Evolutionary conservation across 2,797 vertebrate species (phyloP).

Genomic region (Chromobotia macracanthus): DNA sequence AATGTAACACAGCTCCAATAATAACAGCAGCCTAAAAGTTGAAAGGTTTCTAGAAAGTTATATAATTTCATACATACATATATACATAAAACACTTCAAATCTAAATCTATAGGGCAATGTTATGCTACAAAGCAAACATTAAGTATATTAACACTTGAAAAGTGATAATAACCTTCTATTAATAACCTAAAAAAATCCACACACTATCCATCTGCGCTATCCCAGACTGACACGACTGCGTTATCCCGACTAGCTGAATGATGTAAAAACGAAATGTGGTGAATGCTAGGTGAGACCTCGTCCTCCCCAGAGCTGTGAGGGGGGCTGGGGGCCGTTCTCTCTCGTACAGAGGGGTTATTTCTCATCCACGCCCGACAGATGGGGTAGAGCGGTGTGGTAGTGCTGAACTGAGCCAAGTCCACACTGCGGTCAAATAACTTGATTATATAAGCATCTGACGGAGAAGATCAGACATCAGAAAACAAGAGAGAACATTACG

Average conservation of each 20-base stretch:
- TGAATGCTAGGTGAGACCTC: conserved; percentile 74
- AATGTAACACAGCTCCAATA: neutral
- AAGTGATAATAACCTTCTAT: too few relatives aligned
- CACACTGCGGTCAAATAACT: conserved; percentile 92
- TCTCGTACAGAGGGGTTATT: conserved; percentile 81
- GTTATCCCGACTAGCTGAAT: neutral
- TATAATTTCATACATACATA: too few relatives aligned
- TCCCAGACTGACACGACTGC: too few relatives aligned
- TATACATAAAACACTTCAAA: too few relatives aligned
- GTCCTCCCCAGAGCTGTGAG: conserved; percentile 78
- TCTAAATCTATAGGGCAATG: too few relatives aligned
- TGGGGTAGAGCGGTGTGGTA: conserved; percentile 86
- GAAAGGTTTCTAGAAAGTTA: neutral
- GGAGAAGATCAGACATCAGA: conserved; percentile 25
- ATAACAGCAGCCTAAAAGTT: neutral
- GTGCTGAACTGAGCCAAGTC: conserved; percentile 91
- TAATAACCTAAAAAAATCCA: too few relatives aligned
- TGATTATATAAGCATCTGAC: conserved; percentile 89
- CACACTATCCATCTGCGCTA: too few relatives aligned
- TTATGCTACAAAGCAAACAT: neutral
- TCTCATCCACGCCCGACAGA: conserved; percentile 92
- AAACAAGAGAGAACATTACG: neutral
- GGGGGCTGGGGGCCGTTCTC: conserved; percentile 72
- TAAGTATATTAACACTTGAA: too few relatives aligned
- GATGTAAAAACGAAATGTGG: neutral